Base-by-base conservation (phyloP, 1,140 invertebrate species). In the Drosophila cardini region DNA sequence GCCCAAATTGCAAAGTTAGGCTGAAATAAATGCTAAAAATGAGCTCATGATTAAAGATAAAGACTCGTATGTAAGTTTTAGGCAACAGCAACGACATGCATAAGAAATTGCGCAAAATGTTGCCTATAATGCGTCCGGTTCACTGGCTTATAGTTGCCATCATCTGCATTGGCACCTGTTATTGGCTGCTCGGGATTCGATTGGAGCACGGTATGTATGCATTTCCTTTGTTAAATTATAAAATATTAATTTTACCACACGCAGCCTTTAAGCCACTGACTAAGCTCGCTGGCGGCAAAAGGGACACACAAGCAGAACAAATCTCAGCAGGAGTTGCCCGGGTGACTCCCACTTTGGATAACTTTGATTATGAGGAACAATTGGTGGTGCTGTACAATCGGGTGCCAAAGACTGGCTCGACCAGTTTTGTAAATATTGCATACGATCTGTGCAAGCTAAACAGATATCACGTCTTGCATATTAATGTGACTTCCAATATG, bases 321-420 rank as follows among this genome's bases (percentile, higher is more conserved):
- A 52, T 46, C 4, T 1, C 55, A 3, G 6, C 45, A 6, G 1
- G 55, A 3, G 6, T 64, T 5, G 32, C 50, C 30, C 26, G 46
- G n/a, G 26, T 46, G 0, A 5, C 64, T 8, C 40, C 73, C 21
- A 56, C 62, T 10, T 30, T 71, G 11, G 84, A 89, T 30, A 62
- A 71, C 63, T 90, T 78, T n/a, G 80, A 91, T 40, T 91, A 85
- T 53, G 93, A 94, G 57, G 94, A 96, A 75, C 94, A 96, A 86
- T 82, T 95, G 55, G 94, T 99, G 32, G 94, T 99, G 38, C 96
- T 99, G 76, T 99, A 99, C 92, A 99, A 99, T 92, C 94, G 98
- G 91, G 98, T 99, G 36, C 99, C 99, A 13, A 99, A 99, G 93
- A 99, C 98, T n/a, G 99, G 97, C 4, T 99, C 98, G 5, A 99